A percentile compares a stretch with the other conserved stretches of the same genome.
Evolutionary conservation across 2,888 invertebrate genomes (phyloP).

Genomic region (Polydrusus cervinus): DNA sequence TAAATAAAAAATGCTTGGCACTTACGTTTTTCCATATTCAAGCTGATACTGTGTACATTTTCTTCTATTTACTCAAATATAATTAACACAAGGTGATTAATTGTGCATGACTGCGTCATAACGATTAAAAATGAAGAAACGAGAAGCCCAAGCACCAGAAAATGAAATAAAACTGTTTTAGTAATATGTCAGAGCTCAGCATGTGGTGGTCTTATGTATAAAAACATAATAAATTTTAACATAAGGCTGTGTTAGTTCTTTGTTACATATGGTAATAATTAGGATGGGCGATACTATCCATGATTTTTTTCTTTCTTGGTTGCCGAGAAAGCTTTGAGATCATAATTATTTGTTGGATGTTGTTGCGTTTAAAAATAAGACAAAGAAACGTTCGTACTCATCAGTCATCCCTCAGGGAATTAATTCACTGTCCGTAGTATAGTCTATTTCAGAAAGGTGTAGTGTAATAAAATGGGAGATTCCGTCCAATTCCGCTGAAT

Average conservation of each 20-base stretch:
- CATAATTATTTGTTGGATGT: too few species aligned
- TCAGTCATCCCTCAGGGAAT: too few species aligned
- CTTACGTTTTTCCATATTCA: conserved; percentile 1
- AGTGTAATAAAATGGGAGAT: too few species aligned
- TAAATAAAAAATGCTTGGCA: too few species aligned
- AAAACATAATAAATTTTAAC: conserved; percentile 15
- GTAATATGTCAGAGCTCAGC: conserved; percentile 44
- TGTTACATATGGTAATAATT: conserved; percentile 49
- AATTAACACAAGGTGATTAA: conserved; percentile 22
- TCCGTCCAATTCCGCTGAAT: too few species aligned
- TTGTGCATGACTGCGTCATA: conserved; percentile 27
- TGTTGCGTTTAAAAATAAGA: too few species aligned
- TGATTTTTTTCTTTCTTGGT: conserved; percentile 14
- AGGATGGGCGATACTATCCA: conserved; percentile 21
- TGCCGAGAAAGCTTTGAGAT: neutral
- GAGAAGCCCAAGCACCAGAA: conserved; percentile 27
- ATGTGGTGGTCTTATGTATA: conserved; percentile 38
- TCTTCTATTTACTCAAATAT: neutral
- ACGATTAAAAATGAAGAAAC: conserved; percentile 40
- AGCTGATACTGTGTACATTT: neutral
- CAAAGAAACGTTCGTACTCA: too few species aligned
- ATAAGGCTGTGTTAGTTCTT: conserved; percentile 12
- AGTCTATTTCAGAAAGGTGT: too few species aligned
- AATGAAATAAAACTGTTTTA: conserved; percentile 51
- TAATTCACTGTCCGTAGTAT: too few species aligned